Evolutionary conservation across 2,888 invertebrate species (phyloP).

Genomic region (Pseudanteris insignis): DNA sequence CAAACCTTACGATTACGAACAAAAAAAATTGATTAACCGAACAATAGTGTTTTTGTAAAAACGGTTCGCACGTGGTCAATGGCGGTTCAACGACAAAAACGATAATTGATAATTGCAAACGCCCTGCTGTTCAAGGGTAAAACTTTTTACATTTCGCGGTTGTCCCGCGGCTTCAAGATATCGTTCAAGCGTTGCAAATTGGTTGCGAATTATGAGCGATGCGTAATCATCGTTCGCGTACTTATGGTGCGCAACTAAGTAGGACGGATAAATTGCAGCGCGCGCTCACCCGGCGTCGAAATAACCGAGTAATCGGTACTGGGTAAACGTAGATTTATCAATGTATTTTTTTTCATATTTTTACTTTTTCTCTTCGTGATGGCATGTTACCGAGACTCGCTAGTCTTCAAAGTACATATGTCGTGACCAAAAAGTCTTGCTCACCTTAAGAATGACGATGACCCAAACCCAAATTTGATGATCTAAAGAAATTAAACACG

Average conservation of each 20-base stretch:
- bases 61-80: too few relatives aligned
- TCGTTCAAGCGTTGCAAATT: constrained; percentile 46
- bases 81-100: constrained; percentile 1
- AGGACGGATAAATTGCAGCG: constrained; percentile 50
- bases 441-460: too few relatives aligned
- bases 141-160: constrained; percentile 12
- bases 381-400: too few relatives aligned
- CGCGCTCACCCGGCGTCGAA: constrained; percentile 30
- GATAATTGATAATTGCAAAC: constrained; percentile 21
- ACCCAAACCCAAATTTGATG: too few relatives aligned
- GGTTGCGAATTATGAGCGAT: constrained; percentile 51
- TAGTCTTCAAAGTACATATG: too few relatives aligned
- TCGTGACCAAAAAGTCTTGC: constrained; percentile 28
- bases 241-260: constrained; percentile 40
- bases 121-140: constrained; percentile 8
- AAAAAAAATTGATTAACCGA: too few relatives aligned
- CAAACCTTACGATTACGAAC: too few relatives aligned
- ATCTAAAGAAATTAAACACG: too few relatives aligned
- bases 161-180: constrained; percentile 29
- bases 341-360: too few relatives aligned
- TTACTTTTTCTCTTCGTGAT: too few relatives aligned
- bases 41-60: too few relatives aligned
- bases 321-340: constrained; percentile 48
- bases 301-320: constrained; percentile 50
- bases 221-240: constrained; percentile 45